Evolutionary conservation across 1,140 invertebrate genomes (phyloP).

Genomic region (Zaprionus kolodkinae): DNA sequence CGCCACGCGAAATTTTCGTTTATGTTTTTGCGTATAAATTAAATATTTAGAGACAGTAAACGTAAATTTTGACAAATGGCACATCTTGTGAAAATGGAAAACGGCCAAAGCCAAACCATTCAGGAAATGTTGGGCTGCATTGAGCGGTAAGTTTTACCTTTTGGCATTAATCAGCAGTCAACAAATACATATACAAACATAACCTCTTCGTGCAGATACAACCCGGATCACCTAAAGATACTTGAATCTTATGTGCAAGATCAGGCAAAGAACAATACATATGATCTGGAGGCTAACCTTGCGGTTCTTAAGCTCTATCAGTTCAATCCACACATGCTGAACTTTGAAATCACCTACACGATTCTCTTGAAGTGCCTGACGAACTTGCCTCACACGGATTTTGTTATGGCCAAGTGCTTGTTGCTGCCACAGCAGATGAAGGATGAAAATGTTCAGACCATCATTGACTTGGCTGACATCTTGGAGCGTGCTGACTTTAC

Average conservation of each 20-base stretch:
- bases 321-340: conserved; percentile 95
- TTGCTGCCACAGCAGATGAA: conserved; percentile 93
- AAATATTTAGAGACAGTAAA: background rate
- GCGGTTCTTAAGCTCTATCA: conserved; percentile 96
- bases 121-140: conserved; percentile 90
- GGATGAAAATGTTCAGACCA: conserved; percentile 92
- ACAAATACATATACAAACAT: conserved; percentile 53
- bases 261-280: conserved; percentile 96
- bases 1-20: conserved; percentile 50
- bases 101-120: conserved; percentile 89
- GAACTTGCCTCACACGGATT: conserved; percentile 98
- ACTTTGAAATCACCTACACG: conserved; percentile 90
- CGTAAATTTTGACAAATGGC: conserved; percentile 59
- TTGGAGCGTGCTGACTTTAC: conserved; percentile 97
- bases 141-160: conserved; percentile 86
- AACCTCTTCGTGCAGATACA: conserved; percentile 89
- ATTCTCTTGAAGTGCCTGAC: conserved; percentile 97
- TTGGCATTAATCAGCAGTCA: background rate
- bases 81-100: conserved; percentile 85
- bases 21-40: conserved; percentile 38
- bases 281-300: conserved; percentile 98
- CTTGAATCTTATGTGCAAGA: conserved; percentile 97
- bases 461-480: conserved; percentile 95
- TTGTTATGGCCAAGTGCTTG: conserved; percentile 97
- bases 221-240: conserved; percentile 95